Evolutionary conservation across 2,113 vertebrate genomes (phyloP).

Genomic region (Caranx melampygus): DNA sequence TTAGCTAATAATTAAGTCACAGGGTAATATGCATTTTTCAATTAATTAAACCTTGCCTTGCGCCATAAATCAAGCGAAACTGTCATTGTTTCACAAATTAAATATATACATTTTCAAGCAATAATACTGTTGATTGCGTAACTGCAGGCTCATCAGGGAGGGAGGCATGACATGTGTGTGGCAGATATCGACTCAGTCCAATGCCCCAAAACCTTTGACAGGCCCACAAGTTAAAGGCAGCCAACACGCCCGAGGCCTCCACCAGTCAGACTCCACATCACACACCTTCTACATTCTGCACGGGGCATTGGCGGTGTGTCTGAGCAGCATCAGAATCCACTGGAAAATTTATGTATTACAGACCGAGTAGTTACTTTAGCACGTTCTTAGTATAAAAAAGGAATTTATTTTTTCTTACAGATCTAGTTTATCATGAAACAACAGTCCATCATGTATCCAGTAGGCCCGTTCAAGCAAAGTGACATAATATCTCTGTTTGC

Average conservation of each 20-base stretch:
- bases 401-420: not conserved
- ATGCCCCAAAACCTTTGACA: slow-evolving; percentile 72
- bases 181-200: slow-evolving; percentile 78
- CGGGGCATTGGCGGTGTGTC: slow-evolving; percentile 6
- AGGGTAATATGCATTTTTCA: slow-evolving; percentile 82
- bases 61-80: slow-evolving; percentile 83
- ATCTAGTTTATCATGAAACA: slow-evolving; percentile 47
- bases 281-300: slow-evolving; percentile 50
- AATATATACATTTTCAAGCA: slow-evolving; percentile 81
- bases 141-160: slow-evolving; percentile 77
- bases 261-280: slow-evolving; percentile 58
- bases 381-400: slow-evolving; percentile 31
- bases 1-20: slow-evolving; percentile 85
- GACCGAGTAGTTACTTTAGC: slow-evolving; percentile 29
- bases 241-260: slow-evolving; percentile 63
- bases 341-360: slow-evolving; percentile 30
- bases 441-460: slow-evolving; percentile 51
- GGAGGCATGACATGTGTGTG: slow-evolving; percentile 72
- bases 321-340: slow-evolving; percentile 28
- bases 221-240: slow-evolving; percentile 59
- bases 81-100: slow-evolving; percentile 82
- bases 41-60: slow-evolving; percentile 84
- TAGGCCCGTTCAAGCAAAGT: slow-evolving; percentile 63
- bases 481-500: slow-evolving; percentile 72
- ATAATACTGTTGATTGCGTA: slow-evolving; percentile 80